Percentiles rank a stretch among this genome's conserved stretches.
These are phyloP conservation scores for Ochotona curzoniae DNA, from an alignment of 2,113 vertebrate genomes.

Conservation along the genomic window DNA sequence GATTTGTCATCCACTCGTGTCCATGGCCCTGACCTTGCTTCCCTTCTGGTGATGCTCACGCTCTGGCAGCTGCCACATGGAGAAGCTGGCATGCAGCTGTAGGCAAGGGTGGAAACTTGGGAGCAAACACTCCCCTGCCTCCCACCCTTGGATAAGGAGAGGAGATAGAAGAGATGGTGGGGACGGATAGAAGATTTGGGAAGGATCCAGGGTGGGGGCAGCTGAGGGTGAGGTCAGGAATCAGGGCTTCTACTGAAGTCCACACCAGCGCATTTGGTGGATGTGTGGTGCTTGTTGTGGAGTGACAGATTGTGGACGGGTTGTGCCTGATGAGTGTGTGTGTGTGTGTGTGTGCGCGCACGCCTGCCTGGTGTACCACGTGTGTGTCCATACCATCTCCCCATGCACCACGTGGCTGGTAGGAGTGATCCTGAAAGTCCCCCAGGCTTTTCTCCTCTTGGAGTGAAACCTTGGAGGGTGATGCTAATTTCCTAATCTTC, in stretches of 20 bases:
- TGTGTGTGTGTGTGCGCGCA: too few relatives aligned
- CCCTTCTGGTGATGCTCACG: not conserved
- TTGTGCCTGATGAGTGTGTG: not conserved
- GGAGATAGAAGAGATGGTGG: not conserved
- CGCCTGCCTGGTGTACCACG: too few relatives aligned
- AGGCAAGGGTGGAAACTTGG: too few relatives aligned
- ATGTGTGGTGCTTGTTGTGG: not conserved
- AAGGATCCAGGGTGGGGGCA: not conserved
- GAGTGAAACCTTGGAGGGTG: constrained; percentile 1
- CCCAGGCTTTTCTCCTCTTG: not conserved
- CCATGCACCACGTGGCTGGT: not conserved
- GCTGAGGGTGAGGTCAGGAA: not conserved
- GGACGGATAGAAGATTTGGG: not conserved
- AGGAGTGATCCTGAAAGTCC: not conserved
- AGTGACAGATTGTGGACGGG: rapidly evolving
- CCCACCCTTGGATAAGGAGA: too few relatives aligned
- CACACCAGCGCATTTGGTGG: not conserved
- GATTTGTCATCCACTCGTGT: too few relatives aligned
- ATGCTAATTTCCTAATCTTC: constrained; percentile 63
- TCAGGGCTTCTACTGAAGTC: not conserved
- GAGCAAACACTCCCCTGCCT: too few relatives aligned
- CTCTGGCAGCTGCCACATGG: too few relatives aligned
- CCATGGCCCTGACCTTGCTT: too few relatives aligned
- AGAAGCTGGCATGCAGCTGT: too few relatives aligned
- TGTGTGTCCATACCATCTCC: not conserved